A percentile compares a stretch with the other conserved stretches of the same genome.
phyloP scores from a whole-genome alignment of 2,113 vertebrate species.

The Scartelaos histophorus region DNA sequence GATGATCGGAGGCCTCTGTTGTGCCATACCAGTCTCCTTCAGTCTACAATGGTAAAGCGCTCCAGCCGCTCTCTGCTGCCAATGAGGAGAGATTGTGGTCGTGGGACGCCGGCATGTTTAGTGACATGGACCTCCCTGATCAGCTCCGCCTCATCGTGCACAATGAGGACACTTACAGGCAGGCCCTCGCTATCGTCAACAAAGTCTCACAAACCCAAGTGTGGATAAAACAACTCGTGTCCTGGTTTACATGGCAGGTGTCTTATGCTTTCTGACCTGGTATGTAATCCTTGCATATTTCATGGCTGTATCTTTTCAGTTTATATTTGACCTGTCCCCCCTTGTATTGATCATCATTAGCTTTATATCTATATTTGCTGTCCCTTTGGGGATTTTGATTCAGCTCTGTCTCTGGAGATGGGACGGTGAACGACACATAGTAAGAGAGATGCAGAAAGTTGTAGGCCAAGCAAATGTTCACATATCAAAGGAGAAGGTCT shows the following conservation, averaged over 20 bases:
- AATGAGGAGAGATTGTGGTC: slow-evolving; percentile 47
- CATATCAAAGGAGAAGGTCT: slow-evolving; percentile 48
- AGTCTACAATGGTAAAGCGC: slow-evolving; percentile 65
- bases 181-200: slow-evolving; percentile 57
- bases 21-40: slow-evolving; percentile 50
- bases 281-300: rapidly evolving
- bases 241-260: background rate
- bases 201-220: slow-evolving; percentile 34
- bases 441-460: slow-evolving; percentile 38
- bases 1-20: slow-evolving; percentile 19
- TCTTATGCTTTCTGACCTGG: background rate
- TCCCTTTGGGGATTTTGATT: background rate
- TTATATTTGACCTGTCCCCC: no score
- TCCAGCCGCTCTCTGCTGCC: slow-evolving; percentile 53
- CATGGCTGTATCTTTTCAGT: no score
- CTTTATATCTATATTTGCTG: background rate
- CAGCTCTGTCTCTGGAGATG: slow-evolving; percentile 2
- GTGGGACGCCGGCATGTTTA: slow-evolving; percentile 59
- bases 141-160: slow-evolving; percentile 56
- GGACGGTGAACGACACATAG: slow-evolving; percentile 23
- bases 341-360: rapidly evolving
- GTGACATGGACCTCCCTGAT: slow-evolving; percentile 60
- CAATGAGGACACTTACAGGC: slow-evolving; percentile 50
- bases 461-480: slow-evolving; percentile 55
- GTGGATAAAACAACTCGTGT: slow-evolving; percentile 23